phyloP scores from a whole-genome alignment of 2,797 vertebrate genomes.

The Diplodus puntazzo region DNA sequence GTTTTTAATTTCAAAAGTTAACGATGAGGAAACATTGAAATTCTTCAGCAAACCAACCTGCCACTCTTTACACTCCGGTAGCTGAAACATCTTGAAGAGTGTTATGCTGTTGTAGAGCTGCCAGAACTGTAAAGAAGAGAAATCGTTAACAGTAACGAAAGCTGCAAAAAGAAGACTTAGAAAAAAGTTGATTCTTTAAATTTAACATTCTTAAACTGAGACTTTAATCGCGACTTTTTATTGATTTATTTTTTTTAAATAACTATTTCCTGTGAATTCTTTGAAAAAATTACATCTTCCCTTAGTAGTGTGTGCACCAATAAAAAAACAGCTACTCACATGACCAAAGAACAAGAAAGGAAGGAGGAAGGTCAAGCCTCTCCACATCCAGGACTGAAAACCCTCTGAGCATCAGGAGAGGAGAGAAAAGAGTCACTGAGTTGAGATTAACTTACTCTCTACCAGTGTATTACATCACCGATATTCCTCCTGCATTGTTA shows the following conservation, averaged over 20 bases:
- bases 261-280: not conserved
- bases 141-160: not conserved
- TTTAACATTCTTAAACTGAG: not conserved
- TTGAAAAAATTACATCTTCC: not conserved
- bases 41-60: constrained; percentile 86
- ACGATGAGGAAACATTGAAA: not conserved
- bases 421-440: constrained; percentile 1
- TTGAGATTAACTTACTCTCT: not conserved
- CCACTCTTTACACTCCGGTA: constrained; percentile 96
- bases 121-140: constrained; percentile 88
- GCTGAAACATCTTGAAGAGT: constrained; percentile 91
- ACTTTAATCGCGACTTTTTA: not conserved
- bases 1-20: no score
- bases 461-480: not conserved
- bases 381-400: constrained; percentile 99
- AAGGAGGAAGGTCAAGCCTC: constrained; percentile 95
- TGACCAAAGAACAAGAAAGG: constrained; percentile 98
- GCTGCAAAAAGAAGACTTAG: no score
- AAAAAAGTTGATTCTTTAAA: not conserved
- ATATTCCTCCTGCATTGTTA: not conserved
- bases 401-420: constrained; percentile 86
- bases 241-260: not conserved
- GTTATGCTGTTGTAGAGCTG: constrained; percentile 94
- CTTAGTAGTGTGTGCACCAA: not conserved
- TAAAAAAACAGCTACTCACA: constrained; percentile 81